phyloP scores from a whole-genome alignment of 2,797 vertebrate species.

The Pristis pectinata region DNA sequence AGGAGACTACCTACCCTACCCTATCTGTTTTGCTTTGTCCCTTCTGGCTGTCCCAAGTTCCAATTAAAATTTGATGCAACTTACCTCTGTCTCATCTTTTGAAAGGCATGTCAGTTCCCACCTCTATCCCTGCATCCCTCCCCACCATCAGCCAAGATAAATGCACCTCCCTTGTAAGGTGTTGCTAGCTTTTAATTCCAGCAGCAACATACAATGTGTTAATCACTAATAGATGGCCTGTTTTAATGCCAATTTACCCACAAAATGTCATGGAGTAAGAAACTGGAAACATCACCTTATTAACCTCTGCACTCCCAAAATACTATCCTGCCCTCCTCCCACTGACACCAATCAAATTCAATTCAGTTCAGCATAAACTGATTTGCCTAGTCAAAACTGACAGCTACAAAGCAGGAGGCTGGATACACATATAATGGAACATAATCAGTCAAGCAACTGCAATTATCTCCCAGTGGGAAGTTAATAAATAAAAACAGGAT shows the following conservation, averaged over 20 bases:
- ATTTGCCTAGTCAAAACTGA: constrained; percentile 6
- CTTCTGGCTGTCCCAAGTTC: background rate
- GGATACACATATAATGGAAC: background rate
- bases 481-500: background rate
- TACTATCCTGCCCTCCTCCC: background rate
- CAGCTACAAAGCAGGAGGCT: background rate
- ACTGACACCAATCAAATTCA: background rate
- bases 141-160: background rate
- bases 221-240: background rate
- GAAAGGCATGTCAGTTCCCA: background rate
- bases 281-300: background rate
- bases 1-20: background rate
- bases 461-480: background rate
- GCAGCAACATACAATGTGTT: background rate
- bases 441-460: background rate
- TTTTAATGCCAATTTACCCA: background rate
- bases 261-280: background rate
- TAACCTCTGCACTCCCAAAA: background rate
- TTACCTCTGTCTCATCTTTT: background rate
- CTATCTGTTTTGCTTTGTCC: background rate
- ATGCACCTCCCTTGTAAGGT: background rate
- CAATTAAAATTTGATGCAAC: background rate
- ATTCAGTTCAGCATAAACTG: background rate
- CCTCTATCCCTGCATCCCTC: no score
- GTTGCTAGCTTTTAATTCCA: background rate